Base-by-base conservation (phyloP, 2,797 vertebrate species). In the Epinephelus coioides region DNA sequence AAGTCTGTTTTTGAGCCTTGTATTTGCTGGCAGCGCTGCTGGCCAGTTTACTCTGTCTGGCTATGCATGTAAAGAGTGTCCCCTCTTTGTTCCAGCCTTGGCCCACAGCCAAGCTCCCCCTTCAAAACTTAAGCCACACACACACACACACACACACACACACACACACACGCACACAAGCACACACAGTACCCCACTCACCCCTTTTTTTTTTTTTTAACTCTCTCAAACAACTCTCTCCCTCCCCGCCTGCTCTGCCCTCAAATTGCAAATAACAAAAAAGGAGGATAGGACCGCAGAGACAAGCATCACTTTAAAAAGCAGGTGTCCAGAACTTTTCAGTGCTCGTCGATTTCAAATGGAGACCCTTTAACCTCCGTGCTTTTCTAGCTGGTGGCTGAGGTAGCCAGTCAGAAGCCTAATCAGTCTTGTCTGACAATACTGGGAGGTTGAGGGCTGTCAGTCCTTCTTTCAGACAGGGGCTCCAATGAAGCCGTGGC, bases 1-100 rank as follows among this genome's bases (percentile, higher is more conserved):
- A 75, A 73, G 86, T 88, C 80, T 90, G 81, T 89, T 87, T 86
- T 89, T 86, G 83, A 88, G 87, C 71, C 87, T 84, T 79, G 88
- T 92, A 83, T 92, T 94, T 93, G 79, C 89, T 93, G 89, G 86
- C 92, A 92, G 87, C 56, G 55, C 86, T 89, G 84, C 89, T 81
- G 92, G 89, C 89, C 87, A 91, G 94, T 95, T 94, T 90, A 90
- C 94, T 94, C 94, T 95, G 93, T 94, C 94, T 95, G 94, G 95
- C 94, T 94, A 83, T 95, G 96, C 94, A 95, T 96, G 95, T 95
- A 95, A 96, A 96, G 94, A 96, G 94, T 94, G 92, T 95, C 89
- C 89, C 93, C 90, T 95, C 95, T 96, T 96, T 96, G 95, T 96
- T 94, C 89, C 84, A 88, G 84, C 81, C 83, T 89, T 90, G 92